These are phyloP conservation scores for Coccyzus lansbergi DNA, from an alignment of 2,797 vertebrate species.

Conservation along the genomic window DNA sequence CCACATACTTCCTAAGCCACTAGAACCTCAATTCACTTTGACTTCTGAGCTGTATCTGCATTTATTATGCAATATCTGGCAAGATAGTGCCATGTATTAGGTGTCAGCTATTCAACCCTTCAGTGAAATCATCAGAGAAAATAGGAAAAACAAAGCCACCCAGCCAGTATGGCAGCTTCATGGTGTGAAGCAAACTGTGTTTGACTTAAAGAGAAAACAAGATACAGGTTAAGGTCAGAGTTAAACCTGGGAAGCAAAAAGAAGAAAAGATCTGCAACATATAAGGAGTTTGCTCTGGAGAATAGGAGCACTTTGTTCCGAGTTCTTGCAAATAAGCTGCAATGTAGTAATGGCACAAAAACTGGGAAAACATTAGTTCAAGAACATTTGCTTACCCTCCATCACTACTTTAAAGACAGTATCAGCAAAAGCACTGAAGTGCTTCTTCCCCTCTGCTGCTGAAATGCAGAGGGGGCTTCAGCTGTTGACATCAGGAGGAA, in stretches of 20 bases:
- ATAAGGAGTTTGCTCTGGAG: background rate
- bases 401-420: background rate
- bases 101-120: background rate
- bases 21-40: background rate
- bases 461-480: background rate
- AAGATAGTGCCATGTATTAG: background rate
- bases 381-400: background rate
- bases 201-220: background rate
- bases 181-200: background rate
- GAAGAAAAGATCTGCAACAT: background rate
- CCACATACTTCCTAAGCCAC: background rate
- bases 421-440: background rate
- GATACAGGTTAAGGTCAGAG: background rate
- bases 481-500: background rate
- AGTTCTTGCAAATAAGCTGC: background rate
- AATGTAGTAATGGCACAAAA: background rate
- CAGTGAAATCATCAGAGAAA: background rate
- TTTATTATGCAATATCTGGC: slow-evolving; percentile 46
- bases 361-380: background rate
- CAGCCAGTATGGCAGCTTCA: background rate
- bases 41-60: slow-evolving; percentile 13
- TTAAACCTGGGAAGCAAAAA: no score
- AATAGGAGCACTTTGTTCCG: background rate
- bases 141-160: background rate
- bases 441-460: background rate